These are phyloP conservation scores for Ips typographus DNA, from an alignment of 1,140 invertebrate species.

Conservation along the genomic window DNA sequence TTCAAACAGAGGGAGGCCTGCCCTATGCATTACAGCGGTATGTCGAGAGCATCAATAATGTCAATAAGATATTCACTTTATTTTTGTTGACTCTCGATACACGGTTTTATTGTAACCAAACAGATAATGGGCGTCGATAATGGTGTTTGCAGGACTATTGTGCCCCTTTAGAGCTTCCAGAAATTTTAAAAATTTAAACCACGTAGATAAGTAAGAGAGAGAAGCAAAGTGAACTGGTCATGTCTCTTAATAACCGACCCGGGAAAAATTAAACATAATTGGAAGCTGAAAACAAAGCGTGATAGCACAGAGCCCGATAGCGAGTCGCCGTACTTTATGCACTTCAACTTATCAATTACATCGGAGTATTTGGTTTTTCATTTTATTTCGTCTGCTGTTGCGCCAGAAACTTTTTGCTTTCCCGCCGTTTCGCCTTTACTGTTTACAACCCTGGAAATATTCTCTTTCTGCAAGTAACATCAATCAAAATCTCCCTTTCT, in stretches of 20 bases:
- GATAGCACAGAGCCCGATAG: neutral
- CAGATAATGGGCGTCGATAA: conserved; percentile 24
- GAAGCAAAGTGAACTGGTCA: no score
- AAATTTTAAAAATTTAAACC: no score
- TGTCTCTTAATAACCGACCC: no score
- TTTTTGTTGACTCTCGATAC: conserved; percentile 38
- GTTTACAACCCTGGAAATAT: conserved; percentile 22
- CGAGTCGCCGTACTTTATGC: conserved; percentile 13
- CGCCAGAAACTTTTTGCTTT: conserved; percentile 21
- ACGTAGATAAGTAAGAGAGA: no score
- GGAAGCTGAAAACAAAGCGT: no score
- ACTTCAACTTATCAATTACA: conserved; percentile 31
- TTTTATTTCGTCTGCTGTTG: conserved; percentile 18
- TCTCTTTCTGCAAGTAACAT: conserved; percentile 27
- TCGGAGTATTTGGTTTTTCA: conserved; percentile 10
- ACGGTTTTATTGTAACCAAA: conserved; percentile 35
- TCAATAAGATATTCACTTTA: conserved; percentile 37
- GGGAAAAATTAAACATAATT: no score
- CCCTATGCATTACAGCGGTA: conserved; percentile 21
- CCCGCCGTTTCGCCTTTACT: conserved; percentile 23
- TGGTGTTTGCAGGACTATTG: conserved; percentile 14
- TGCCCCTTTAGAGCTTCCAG: neutral
- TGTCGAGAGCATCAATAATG: conserved; percentile 38
- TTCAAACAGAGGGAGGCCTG: conserved; percentile 37
- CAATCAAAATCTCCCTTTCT: conserved; percentile 30